Conservation (phyloP, 2,888 invertebrate species). For the Saturnia pavonia region DNA sequence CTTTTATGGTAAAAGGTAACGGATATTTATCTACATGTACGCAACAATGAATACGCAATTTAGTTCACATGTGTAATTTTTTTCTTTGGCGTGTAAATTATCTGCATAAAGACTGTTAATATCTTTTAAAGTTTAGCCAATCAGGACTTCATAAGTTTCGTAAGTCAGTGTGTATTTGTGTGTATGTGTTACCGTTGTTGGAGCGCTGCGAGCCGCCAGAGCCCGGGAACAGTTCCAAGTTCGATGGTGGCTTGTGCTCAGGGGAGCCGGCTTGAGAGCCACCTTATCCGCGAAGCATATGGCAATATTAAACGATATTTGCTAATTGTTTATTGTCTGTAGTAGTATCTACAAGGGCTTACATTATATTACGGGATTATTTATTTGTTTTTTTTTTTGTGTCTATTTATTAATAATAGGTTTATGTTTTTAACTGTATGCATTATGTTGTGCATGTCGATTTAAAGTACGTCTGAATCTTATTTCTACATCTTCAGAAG, state of each 20-base stretch:
- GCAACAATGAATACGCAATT: background rate
- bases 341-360: background rate
- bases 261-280: slow-evolving; percentile 83
- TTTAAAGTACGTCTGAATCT: background rate
- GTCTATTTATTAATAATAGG: background rate
- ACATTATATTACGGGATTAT: background rate
- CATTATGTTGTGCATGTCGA: slow-evolving; percentile 8
- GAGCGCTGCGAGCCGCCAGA: slow-evolving; percentile 85
- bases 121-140: background rate
- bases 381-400: background rate
- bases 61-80: background rate
- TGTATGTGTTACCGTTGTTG: slow-evolving; percentile 88
- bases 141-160: background rate
- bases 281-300: slow-evolving; percentile 64
- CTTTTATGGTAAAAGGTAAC: too few species aligned
- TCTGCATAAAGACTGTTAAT: background rate
- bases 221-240: slow-evolving; percentile 86
- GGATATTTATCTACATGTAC: background rate
- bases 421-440: background rate
- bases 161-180: slow-evolving; percentile 30
- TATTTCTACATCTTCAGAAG: slow-evolving; percentile 6
- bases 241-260: slow-evolving; percentile 86
- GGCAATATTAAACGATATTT: slow-evolving; percentile 30
- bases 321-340: background rate
- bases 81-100: background rate